phyloP scores from a whole-genome alignment of 2,797 vertebrate genomes.

The Acipenser transmontanus region DNA sequence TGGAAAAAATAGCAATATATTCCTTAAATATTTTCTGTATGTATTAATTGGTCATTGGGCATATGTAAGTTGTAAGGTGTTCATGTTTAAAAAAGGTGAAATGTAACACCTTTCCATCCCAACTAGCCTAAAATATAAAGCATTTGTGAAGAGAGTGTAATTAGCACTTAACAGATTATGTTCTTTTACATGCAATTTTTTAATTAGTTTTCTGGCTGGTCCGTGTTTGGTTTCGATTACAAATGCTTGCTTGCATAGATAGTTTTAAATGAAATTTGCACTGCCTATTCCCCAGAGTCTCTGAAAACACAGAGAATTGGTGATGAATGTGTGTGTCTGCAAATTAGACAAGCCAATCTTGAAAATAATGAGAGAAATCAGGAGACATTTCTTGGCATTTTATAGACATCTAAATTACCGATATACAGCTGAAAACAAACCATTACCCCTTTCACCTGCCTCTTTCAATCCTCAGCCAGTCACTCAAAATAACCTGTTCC shows the following conservation, averaged over 20 bases:
- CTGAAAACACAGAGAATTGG: background rate
- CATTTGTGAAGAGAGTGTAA: conserved; percentile 25
- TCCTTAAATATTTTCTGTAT: too few relatives aligned
- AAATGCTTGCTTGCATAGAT: conserved; percentile 17
- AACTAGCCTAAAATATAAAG: conserved; percentile 20
- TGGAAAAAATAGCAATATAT: too few relatives aligned
- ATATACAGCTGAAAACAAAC: conserved; percentile 11
- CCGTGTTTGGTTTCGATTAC: conserved; percentile 19
- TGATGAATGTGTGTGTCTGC: conserved; percentile 4
- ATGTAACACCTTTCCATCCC: conserved; percentile 29
- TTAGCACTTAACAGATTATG: conserved; percentile 27
- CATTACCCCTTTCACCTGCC: conserved; percentile 10
- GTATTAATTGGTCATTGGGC: too few relatives aligned
- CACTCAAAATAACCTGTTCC: conserved; percentile 1
- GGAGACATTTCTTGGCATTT: conserved; percentile 4
- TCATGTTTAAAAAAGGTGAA: conserved; percentile 17
- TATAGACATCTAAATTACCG: conserved; percentile 14
- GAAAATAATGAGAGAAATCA: conserved; percentile 12
- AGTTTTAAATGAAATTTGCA: conserved; percentile 28
- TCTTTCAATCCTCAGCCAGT: conserved; percentile 1
- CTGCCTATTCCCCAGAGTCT: conserved; percentile 23
- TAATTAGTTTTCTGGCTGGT: conserved; percentile 30
- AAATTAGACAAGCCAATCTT: conserved; percentile 14
- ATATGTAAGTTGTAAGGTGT: too few relatives aligned
- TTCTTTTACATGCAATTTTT: conserved; percentile 21